Conservation (phyloP, 2,113 vertebrate genomes). For the Glaucidium brasilianum region DNA sequence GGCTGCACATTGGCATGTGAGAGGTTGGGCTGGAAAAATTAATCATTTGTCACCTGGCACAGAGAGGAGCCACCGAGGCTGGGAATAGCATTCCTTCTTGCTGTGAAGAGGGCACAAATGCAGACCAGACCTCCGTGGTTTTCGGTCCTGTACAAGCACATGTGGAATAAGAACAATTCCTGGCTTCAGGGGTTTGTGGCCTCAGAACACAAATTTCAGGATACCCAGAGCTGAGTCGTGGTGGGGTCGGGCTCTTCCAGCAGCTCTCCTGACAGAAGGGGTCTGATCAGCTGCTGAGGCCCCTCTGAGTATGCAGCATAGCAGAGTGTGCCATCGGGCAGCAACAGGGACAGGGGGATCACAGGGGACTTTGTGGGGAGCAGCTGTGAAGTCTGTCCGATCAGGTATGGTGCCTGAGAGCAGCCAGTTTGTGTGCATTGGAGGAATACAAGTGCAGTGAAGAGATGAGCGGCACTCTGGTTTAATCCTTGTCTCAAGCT, state of each 20-base stretch:
- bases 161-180: background rate
- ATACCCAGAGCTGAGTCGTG: fast-evolving
- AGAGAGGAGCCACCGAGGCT: background rate
- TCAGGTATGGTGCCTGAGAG: background rate
- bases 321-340: fast-evolving
- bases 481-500: background rate
- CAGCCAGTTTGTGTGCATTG: background rate
- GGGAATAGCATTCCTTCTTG: background rate
- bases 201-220: background rate
- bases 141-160: background rate
- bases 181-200: background rate
- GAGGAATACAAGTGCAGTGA: background rate
- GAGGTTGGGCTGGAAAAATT: background rate
- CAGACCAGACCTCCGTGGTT: background rate
- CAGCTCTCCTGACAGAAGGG: background rate
- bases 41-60: background rate
- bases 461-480: background rate
- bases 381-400: background rate
- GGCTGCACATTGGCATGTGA: background rate
- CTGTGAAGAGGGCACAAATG: background rate
- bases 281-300: background rate
- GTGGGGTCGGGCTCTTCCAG: background rate
- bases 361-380: background rate
- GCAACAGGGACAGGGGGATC: background rate
- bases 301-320: background rate